phyloP scores from a whole-genome alignment of 2,888 invertebrate species.

The Cosmorhoe ocellata region DNA sequence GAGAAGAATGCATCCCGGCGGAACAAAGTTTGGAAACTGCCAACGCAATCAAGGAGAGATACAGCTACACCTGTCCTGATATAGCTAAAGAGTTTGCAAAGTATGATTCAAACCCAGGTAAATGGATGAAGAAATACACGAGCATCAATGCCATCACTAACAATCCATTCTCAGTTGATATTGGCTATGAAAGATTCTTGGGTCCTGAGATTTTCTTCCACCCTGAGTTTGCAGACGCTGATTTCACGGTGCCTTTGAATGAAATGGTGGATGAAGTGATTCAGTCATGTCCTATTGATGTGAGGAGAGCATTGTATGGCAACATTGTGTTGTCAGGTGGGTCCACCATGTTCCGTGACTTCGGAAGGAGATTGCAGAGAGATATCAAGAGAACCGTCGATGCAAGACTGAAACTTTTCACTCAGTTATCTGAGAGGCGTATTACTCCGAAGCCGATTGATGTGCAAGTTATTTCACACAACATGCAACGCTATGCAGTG shows the following conservation, averaged over 20 bases:
- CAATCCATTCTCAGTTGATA: conserved; percentile 95
- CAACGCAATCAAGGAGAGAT: conserved; percentile 98
- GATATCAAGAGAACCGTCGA: conserved; percentile 98
- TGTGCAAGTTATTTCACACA: conserved; percentile 98
- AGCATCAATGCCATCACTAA: conserved; percentile 96
- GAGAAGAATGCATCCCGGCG: conserved; percentile 98
- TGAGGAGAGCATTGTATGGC: conserved; percentile 97
- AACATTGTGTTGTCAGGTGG: conserved; percentile 99
- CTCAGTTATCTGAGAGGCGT: conserved; percentile 93
- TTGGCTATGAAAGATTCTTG: conserved; percentile 98
- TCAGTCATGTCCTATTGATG: conserved; percentile 99
- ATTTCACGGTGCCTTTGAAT: conserved; percentile 98
- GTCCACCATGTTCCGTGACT: conserved; percentile 99
- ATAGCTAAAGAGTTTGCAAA: conserved; percentile 99
- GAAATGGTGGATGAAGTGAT: conserved; percentile 99
- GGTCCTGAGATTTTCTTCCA: conserved; percentile 99
- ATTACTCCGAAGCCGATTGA: conserved; percentile 99
- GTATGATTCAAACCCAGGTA: conserved; percentile 96
- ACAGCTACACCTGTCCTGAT: conserved; percentile 98
- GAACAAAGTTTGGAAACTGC: conserved; percentile 99
- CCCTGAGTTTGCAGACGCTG: conserved; percentile 99
- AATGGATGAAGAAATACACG: conserved; percentile 98
- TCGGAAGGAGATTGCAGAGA: conserved; percentile 96
- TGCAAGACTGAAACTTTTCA: conserved; percentile 94
- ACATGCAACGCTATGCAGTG: conserved; percentile 99